A percentile compares a stretch with the other conserved stretches of the same genome.
Conservation (phyloP, 2,888 invertebrate genomes). For the Heliconius aoede region DNA sequence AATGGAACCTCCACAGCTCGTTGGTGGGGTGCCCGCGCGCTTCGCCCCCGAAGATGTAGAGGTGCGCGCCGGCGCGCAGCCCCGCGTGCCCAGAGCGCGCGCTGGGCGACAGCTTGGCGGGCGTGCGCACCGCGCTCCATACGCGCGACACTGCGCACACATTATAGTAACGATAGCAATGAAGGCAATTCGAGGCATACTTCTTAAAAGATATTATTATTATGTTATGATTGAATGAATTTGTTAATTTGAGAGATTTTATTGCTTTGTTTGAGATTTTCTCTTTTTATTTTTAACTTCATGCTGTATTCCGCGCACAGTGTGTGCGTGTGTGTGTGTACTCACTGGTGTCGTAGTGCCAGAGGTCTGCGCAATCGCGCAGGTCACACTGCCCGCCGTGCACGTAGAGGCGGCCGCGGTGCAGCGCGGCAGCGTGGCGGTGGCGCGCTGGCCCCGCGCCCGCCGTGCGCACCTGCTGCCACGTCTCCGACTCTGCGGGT, state of each 20-base stretch:
- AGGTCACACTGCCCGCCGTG: conserved; percentile 95
- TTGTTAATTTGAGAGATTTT: neutral
- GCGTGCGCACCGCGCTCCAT: conserved; percentile 86
- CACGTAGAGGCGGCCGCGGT: conserved; percentile 91
- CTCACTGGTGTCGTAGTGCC: conserved; percentile 89
- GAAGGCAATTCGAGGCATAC: neutral
- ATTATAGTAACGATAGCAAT: no score
- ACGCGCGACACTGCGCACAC: conserved; percentile 80
- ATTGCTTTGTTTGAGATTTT: no score
- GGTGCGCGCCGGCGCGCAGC: conserved; percentile 89
- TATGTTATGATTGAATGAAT: no score
- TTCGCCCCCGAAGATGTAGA: conserved; percentile 92
- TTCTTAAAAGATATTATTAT: neutral
- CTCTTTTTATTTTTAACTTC: no score
- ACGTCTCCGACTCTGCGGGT: conserved; percentile 88
- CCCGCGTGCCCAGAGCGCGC: conserved; percentile 91
- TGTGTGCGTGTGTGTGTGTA: no score
- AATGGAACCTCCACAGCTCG: conserved; percentile 93
- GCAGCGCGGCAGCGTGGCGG: conserved; percentile 92
- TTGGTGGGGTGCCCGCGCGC: conserved; percentile 87
- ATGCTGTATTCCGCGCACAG: no score
- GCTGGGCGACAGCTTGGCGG: conserved; percentile 82
- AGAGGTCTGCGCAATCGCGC: conserved; percentile 89
- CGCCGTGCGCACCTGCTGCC: conserved; percentile 85
- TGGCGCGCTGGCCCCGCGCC: conserved; percentile 87